phyloP scores from a whole-genome alignment of 2,113 vertebrate genomes.

The Aspiorhynchus laticeps region DNA sequence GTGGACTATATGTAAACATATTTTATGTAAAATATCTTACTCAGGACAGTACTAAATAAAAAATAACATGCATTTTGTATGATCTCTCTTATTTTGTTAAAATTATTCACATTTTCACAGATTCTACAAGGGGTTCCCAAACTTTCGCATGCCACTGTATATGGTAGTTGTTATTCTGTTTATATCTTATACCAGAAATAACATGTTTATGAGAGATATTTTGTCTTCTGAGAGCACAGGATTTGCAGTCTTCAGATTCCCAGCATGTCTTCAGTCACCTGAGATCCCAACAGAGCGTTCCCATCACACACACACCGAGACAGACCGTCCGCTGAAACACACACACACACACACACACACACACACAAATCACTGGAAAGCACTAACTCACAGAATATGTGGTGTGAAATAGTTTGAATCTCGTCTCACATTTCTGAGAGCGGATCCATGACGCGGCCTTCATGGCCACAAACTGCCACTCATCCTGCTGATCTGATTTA shows the following conservation, averaged over 20 bases:
- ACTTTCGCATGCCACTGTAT: too few species aligned
- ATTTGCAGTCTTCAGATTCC: constrained; percentile 37
- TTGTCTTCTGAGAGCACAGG: neutral
- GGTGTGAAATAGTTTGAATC: neutral
- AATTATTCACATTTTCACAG: too few species aligned
- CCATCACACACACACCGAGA: constrained; percentile 45
- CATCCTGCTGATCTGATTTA: constrained; percentile 65
- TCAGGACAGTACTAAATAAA: too few species aligned
- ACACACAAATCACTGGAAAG: neutral
- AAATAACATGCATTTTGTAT: too few species aligned
- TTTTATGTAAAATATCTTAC: too few species aligned
- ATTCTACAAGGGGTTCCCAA: too few species aligned
- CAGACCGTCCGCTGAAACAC: constrained; percentile 44
- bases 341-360: constrained; percentile 37
- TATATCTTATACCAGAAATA: neutral
- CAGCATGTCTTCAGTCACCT: constrained; percentile 43
- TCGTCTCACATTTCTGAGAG: constrained; percentile 67
- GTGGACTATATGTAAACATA: too few species aligned
- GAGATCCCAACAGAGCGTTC: constrained; percentile 50
- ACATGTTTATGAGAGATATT: neutral
- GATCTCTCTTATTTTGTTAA: too few species aligned
- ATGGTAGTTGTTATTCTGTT: neutral
- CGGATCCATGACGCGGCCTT: constrained; percentile 76
- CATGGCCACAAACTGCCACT: constrained; percentile 78
- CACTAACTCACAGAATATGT: neutral